Base-by-base conservation (phyloP, 2,113 vertebrate genomes). In the Noctilio leporinus region DNA sequence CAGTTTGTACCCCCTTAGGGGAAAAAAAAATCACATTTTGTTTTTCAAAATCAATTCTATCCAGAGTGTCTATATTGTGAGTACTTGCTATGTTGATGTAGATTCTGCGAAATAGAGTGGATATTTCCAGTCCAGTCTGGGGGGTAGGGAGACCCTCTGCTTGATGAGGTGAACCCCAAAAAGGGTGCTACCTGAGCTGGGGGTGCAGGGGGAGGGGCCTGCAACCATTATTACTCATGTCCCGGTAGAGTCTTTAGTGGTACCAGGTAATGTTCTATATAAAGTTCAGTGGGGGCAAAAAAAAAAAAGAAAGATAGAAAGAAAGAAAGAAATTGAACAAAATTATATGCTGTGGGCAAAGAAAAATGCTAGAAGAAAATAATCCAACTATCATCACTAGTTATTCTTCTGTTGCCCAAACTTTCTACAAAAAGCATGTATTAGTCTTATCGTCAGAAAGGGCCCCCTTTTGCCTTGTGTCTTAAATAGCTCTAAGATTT, bases 301-400 rank as follows among this genome's bases (percentile, higher is more conserved):
- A 15, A 16, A 53, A 33, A n/a, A 22, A 38, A 69, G n/a, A n/a
- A n/a, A n/a, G n/a, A n/a, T n/a, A n/a, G n/a, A n/a, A n/a, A 12
- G 4, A 43, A n/a, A 30, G 49, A 16, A 53, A 33, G 43, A 22
- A 38, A 69, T 77, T 87, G 70, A 20, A 73, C 55, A 90, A 62
- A 57, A 84, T 10, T 83, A 7, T 30, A 26, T 43, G 33, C 51
- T 84, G 7, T 8, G 26, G 70, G 64, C 81, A 84, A 78, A 95
- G 82, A 35, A 87, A 94, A 87, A n/a, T n/a, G 45, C 78, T 72
- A 73, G 81, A 62, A 87, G 81, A 88, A 89, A 95, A 47, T 62
- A 90, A 49, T 26, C 30, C 55, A 67, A 65, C 72, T 90, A n/a
- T 77, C 76, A 28, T 38, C 64, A 26, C 59, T 65, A 47, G 38